Percentiles rank a stretch among this genome's conserved stretches.
Conservation (phyloP, 2,797 vertebrate genomes). For the Petrocephalus schoutedeni region DNA sequence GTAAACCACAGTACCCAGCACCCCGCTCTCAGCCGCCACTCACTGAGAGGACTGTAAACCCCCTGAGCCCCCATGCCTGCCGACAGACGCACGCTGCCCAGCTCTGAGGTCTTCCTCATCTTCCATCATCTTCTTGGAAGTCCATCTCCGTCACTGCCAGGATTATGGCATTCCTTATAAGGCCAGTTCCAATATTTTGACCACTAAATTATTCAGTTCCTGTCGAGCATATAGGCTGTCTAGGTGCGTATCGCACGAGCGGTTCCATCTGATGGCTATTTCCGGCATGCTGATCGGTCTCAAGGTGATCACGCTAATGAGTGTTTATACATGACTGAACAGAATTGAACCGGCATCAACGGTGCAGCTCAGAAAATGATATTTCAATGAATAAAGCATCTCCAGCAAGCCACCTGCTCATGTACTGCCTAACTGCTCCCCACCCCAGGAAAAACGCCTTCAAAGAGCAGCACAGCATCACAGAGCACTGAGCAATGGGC, state of each 20-base stretch:
- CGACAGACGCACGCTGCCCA: neutral
- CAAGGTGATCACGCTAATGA: constrained; percentile 9
- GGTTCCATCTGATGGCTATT: neutral
- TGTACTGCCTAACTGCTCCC: neutral
- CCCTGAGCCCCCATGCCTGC: neutral
- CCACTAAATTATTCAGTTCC: constrained; percentile 22
- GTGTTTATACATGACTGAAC: constrained; percentile 3
- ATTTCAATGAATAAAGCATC: constrained; percentile 5
- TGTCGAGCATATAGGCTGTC: neutral
- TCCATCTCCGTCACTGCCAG: neutral
- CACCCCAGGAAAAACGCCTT: neutral
- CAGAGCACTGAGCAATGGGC: neutral
- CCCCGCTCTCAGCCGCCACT: neutral
- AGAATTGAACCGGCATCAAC: neutral
- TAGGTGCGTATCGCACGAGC: neutral
- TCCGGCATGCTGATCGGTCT: neutral
- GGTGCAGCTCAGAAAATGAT: neutral
- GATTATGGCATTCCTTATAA: neutral
- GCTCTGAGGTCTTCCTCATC: neutral
- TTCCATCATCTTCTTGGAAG: neutral
- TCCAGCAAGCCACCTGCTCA: neutral
- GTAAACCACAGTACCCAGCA: neutral
- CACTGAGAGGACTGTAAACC: neutral
- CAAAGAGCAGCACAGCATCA: neutral
- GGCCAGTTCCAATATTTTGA: neutral